A percentile compares a stretch with the other conserved stretches of the same genome.
phyloP scores from a whole-genome alignment of 2,888 invertebrate species.

The Polia nebulosa region DNA sequence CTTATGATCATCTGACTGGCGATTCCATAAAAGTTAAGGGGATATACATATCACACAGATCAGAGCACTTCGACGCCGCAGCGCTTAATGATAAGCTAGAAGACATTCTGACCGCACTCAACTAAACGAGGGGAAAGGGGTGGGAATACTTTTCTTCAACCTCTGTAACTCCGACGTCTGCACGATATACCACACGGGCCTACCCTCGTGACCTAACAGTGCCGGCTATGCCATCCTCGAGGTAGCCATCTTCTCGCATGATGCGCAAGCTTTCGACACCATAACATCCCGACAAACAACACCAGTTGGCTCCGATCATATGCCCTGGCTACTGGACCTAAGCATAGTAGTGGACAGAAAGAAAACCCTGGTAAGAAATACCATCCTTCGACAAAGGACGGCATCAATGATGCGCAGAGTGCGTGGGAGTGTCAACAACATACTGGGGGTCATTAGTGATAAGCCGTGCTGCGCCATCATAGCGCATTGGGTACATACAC shows the following conservation, averaged over 20 bases:
- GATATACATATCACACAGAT: too few species aligned
- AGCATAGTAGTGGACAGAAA: conserved; percentile 11
- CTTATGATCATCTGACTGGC: too few species aligned
- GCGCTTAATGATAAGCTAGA: conserved; percentile 12
- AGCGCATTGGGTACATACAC: too few species aligned
- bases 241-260: conserved; percentile 2
- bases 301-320: conserved; percentile 1
- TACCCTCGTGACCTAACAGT: conserved; percentile 4
- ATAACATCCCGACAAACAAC: conserved; percentile 3
- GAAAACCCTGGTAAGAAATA: conserved; percentile 1
- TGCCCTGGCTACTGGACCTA: conserved; percentile 6
- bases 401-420: neutral
- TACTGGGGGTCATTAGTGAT: too few species aligned
- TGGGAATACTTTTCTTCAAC: neutral
- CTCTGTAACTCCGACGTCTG: conserved; percentile 11
- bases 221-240: conserved; percentile 8
- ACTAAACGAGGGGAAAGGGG: neutral
- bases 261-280: conserved; percentile 4
- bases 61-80: too few species aligned
- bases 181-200: neutral
- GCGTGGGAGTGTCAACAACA: neutral
- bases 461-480: too few species aligned
- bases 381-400: neutral
- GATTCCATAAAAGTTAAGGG: too few species aligned
- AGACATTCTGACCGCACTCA: conserved; percentile 12